Evolutionary conservation across 2,797 vertebrate species (phyloP).

Genomic region (Notamacropus eugenii): DNA sequence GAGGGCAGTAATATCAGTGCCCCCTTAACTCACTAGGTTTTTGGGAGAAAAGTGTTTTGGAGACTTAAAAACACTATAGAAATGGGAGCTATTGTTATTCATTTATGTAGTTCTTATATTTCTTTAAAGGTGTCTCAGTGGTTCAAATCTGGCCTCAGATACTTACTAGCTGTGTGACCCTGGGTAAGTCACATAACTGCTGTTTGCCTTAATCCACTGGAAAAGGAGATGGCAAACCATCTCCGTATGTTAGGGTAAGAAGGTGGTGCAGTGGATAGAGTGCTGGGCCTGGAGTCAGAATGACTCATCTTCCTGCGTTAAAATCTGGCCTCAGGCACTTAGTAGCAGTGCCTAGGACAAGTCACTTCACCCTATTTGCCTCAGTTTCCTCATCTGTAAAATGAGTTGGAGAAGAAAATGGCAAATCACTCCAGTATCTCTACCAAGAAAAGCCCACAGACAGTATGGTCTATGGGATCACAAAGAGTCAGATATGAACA

Average conservation of each 20-base stretch:
- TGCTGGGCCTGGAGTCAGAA: neutral
- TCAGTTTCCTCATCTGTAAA: neutral
- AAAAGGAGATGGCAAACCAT: too few species aligned
- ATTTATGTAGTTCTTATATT: conserved; percentile 37
- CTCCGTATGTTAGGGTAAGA: too few species aligned
- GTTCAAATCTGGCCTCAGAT: too few species aligned
- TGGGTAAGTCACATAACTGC: too few species aligned
- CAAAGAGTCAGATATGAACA: neutral
- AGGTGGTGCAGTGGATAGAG: neutral
- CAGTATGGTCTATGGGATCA: neutral
- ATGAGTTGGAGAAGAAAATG: neutral
- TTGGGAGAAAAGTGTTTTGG: neutral
- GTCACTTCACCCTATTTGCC: neutral
- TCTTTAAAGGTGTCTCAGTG: conserved; percentile 21
- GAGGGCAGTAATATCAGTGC: neutral
- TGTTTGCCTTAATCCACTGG: too few species aligned
- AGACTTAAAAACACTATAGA: neutral
- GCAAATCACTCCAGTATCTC: neutral
- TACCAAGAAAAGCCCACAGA: neutral
- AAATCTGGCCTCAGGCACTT: neutral
- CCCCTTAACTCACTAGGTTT: neutral
- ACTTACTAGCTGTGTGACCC: too few species aligned
- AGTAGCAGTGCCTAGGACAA: neutral
- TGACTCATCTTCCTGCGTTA: neutral
- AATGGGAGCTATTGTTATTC: neutral